These are phyloP conservation scores for Eulemur macaco DNA, from an alignment of 2,113 vertebrate species.

Conservation along the genomic window DNA sequence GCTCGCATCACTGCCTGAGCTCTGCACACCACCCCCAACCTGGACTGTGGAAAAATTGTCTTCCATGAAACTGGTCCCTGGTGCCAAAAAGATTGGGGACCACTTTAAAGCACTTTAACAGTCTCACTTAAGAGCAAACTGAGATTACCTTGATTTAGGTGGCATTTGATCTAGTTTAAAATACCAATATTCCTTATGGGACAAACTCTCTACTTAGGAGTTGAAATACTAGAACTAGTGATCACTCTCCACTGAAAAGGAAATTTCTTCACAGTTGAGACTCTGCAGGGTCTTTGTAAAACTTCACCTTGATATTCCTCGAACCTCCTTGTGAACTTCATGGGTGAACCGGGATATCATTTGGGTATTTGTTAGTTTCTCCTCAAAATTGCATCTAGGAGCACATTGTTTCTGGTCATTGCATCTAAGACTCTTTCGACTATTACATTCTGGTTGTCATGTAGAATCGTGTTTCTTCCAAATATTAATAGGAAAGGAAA, in stretches of 20 bases:
- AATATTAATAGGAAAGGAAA: slow-evolving; percentile 77
- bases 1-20: too few species aligned
- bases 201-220: background rate
- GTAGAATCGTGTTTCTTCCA: slow-evolving; percentile 39
- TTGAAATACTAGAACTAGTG: background rate
- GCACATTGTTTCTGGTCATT: background rate
- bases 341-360: background rate
- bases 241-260: background rate
- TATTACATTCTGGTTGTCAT: slow-evolving; percentile 1
- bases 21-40: too few species aligned
- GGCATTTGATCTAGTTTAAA: slow-evolving; percentile 30
- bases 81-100: too few species aligned
- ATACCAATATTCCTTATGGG: background rate
- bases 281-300: background rate
- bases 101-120: slow-evolving; percentile 25
- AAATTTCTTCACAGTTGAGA: background rate
- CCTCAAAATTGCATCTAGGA: background rate
- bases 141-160: slow-evolving; percentile 7
- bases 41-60: too few species aligned
- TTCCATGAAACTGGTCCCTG: too few species aligned
- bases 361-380: background rate
- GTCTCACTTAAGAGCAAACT: background rate
- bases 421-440: background rate
- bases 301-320: slow-evolving; percentile 3
- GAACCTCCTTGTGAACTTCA: background rate